These are phyloP conservation scores for Halichondria panicea DNA, from an alignment of 37 sponge, comb jelly and placozoan genomes.

Conservation along the genomic window DNA sequence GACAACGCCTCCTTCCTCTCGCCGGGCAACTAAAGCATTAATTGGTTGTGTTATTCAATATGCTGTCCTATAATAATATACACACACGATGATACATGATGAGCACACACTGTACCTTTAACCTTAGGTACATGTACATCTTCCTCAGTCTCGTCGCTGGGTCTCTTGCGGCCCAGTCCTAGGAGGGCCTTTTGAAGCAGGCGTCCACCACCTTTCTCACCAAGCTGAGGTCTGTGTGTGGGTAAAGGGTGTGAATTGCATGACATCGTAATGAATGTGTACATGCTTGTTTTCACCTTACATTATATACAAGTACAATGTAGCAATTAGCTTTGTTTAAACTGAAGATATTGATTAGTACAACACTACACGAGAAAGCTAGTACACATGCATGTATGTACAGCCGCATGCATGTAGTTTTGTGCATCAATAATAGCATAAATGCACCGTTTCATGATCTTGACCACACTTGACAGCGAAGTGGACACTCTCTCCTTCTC, in stretches of 20 bases:
- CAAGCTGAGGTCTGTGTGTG: conserved; percentile 1
- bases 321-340: background rate
- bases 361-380: background rate
- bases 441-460: conserved; percentile 32
- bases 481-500: conserved; percentile 14
- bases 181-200: conserved; percentile 47
- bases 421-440: too few relatives aligned
- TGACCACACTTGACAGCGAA: conserved; percentile 45
- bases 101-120: background rate
- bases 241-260: background rate
- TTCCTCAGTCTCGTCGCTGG: background rate
- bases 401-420: too few relatives aligned
- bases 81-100: background rate
- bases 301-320: background rate
- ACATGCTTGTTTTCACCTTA: background rate
- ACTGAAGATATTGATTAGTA: background rate
- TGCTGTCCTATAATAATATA: too few relatives aligned
- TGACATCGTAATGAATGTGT: too few relatives aligned
- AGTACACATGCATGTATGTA: background rate
- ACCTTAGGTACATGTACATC: background rate
- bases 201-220: conserved; percentile 31
- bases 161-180: conserved; percentile 1
- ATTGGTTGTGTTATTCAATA: too few relatives aligned
- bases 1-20: too few relatives aligned
- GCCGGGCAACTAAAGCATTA: too few relatives aligned